phyloP scores from a whole-genome alignment of 2,113 vertebrate genomes.

The Cranoglanis bouderius region DNA sequence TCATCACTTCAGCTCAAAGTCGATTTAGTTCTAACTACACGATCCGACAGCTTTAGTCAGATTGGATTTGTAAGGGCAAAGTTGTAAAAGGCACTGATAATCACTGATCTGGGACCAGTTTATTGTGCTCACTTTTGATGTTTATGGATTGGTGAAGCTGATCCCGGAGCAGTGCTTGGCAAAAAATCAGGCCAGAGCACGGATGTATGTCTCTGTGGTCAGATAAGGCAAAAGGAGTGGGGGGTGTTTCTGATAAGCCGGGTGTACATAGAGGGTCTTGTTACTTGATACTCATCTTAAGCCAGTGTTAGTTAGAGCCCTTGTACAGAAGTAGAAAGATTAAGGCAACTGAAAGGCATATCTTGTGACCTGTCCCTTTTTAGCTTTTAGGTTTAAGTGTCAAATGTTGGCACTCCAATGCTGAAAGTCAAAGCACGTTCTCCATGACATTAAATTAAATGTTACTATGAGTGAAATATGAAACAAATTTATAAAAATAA shows the following conservation, averaged over 20 bases:
- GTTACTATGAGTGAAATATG: background rate
- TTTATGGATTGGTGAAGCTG: background rate
- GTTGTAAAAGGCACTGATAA: constrained; percentile 3
- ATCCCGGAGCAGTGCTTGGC: background rate
- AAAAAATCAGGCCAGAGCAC: background rate
- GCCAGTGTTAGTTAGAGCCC: constrained; percentile 34
- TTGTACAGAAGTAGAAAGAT: constrained; percentile 24
- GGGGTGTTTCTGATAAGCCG: constrained; percentile 41
- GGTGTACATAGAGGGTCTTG: constrained; percentile 13
- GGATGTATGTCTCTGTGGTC: constrained; percentile 37
- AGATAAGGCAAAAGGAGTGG: constrained; percentile 45
- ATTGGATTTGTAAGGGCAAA: constrained; percentile 22
- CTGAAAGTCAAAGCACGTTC: background rate
- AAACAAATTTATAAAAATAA: background rate
- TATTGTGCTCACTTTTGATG: background rate
- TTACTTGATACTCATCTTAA: constrained; percentile 51
- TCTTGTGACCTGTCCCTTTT: constrained; percentile 16
- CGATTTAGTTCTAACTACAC: background rate
- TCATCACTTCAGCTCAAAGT: constrained; percentile 43
- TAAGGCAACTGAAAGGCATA: constrained; percentile 22
- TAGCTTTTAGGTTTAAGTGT: constrained; percentile 26
- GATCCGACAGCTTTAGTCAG: constrained; percentile 13
- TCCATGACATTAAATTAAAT: background rate
- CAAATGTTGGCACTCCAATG: background rate
- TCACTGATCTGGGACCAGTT: background rate